phyloP scores from a whole-genome alignment of 2,797 vertebrate genomes.

The Morelia viridis region DNA sequence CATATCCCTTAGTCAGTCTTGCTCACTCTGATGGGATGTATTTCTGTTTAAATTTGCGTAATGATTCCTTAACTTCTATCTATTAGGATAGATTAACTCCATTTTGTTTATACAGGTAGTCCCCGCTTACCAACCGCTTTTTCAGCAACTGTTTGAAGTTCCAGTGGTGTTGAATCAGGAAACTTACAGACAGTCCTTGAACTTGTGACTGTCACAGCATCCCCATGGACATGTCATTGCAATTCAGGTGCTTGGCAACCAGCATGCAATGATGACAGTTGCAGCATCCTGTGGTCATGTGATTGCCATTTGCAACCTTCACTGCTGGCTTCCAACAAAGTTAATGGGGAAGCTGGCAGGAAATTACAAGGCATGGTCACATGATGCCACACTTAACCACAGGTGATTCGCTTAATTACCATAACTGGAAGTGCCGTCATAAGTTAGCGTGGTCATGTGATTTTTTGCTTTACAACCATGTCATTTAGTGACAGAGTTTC shows the following conservation, averaged over 20 bases:
- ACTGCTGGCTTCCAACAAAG: neutral
- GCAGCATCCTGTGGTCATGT: too few species aligned
- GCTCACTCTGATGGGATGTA: neutral
- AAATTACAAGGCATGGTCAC: neutral
- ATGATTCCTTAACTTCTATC: neutral
- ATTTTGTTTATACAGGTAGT: neutral
- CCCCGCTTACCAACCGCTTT: neutral
- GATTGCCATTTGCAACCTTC: neutral
- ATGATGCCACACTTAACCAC: neutral
- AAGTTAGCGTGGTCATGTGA: neutral
- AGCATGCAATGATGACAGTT: too few species aligned
- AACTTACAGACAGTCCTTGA: neutral
- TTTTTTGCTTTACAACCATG: neutral
- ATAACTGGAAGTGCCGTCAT: neutral
- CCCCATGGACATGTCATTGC: neutral
- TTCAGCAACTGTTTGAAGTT: neutral
- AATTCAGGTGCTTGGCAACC: neutral
- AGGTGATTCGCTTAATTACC: neutral
- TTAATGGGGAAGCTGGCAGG: neutral
- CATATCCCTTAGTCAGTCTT: neutral
- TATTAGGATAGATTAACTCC: neutral
- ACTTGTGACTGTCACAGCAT: neutral
- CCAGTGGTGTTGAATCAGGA: neutral
- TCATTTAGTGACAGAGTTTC: neutral
- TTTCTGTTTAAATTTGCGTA: neutral